A percentile compares a stretch with the other conserved stretches of the same genome.
These are phyloP conservation scores for Philypnodon macrostomus DNA, from an alignment of 2,797 vertebrate species.

Conservation along the genomic window DNA sequence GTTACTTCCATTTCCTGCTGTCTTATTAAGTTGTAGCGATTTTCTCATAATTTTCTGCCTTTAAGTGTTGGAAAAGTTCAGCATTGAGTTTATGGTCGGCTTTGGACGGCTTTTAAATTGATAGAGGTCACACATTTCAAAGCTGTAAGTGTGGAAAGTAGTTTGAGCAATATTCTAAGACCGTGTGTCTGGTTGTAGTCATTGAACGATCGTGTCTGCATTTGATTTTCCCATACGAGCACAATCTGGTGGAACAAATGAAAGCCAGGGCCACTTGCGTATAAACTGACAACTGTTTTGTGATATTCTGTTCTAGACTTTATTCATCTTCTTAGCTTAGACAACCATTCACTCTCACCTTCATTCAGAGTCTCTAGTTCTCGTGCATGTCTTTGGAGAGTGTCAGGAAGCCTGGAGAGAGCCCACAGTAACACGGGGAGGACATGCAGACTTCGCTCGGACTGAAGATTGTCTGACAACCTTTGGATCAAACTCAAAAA, in stretches of 20 bases:
- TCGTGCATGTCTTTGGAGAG: too few relatives aligned
- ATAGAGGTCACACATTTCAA: constrained; percentile 62
- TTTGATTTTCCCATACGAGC: constrained; percentile 74
- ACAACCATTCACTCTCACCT: constrained; percentile 47
- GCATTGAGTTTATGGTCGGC: constrained; percentile 68
- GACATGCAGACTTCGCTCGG: too few relatives aligned
- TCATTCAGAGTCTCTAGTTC: too few relatives aligned
- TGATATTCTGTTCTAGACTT: too few relatives aligned
- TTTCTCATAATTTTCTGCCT: constrained; percentile 72
- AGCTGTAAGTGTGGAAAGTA: constrained; percentile 56
- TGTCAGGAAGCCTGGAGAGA: too few relatives aligned
- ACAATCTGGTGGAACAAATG: constrained; percentile 62
- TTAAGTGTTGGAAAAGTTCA: constrained; percentile 68
- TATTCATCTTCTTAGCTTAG: too few relatives aligned
- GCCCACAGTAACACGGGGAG: too few relatives aligned
- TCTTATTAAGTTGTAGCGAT: constrained; percentile 71
- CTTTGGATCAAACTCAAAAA: too few relatives aligned
- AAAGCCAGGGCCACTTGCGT: constrained; percentile 58
- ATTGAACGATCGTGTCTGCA: constrained; percentile 62
- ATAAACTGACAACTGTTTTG: constrained; percentile 63
- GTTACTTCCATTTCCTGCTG: constrained; percentile 69
- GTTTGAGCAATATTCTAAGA: constrained; percentile 66
- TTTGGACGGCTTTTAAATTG: constrained; percentile 60
- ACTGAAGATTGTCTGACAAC: too few relatives aligned
- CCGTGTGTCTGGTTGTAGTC: constrained; percentile 62